phyloP scores from a whole-genome alignment of 2,113 vertebrate species.

The Vulpes vulpes region DNA sequence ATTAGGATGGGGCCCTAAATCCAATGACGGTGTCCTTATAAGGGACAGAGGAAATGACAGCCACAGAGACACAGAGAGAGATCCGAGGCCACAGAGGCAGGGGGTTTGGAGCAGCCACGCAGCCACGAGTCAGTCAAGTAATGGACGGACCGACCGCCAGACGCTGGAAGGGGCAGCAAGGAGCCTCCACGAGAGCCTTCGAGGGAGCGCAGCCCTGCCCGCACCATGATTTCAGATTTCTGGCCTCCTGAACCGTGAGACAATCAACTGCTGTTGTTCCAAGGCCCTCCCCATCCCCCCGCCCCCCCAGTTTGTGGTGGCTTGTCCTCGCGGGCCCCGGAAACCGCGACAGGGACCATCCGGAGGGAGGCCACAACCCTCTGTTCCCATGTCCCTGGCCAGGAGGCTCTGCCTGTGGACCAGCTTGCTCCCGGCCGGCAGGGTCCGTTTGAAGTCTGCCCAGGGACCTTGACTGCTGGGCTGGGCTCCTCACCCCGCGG shows the following conservation, averaged over 20 bases:
- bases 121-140: background rate
- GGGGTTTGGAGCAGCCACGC: accelerated
- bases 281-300: too few relatives aligned
- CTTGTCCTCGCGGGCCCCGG: background rate
- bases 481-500: background rate
- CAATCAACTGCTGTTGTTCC: background rate
- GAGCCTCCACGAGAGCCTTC: accelerated
- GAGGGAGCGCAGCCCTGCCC: background rate
- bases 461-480: background rate
- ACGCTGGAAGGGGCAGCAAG: too few relatives aligned
- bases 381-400: background rate
- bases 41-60: background rate
- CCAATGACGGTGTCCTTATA: background rate
- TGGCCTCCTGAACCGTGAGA: background rate
- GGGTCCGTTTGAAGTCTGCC: background rate
- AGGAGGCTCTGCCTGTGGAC: background rate
- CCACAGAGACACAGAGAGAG: background rate
- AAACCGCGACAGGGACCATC: accelerated
- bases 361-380: accelerated
- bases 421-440: accelerated
- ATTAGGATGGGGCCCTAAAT: too few relatives aligned
- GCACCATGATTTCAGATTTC: background rate
- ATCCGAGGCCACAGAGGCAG: background rate
- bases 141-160: accelerated
- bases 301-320: background rate